Base-by-base conservation (phyloP, 2,113 vertebrate genomes). In the Cyprinodon variegatus region DNA sequence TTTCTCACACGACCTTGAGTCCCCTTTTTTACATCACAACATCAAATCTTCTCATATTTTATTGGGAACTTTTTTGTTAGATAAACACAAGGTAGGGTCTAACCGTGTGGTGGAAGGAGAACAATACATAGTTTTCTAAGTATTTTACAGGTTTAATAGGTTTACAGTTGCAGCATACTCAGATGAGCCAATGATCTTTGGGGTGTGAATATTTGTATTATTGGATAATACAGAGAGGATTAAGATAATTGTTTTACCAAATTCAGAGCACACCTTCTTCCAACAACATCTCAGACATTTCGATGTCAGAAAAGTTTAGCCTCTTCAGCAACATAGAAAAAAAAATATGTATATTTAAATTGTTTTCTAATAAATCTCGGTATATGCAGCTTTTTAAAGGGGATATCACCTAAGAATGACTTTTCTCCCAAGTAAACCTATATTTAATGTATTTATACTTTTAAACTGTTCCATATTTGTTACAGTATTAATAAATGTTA, bases 261-360 rank as follows among this genome's bases (percentile, higher is more conserved):
- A 98, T 91, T 76, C 97, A 70, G 97, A 96, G 74, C 97, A 96
- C 2, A 96, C 98, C 71, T 98, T 98, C 91, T 98, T 98, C 90
- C 92, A 96, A 65, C 96, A 98, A 81, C 96, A 96, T 67, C 97
- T 96, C 86, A 78, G 97, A 77, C 96, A 98, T 71, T 96, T 97
- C 89, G 97, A 98, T 95, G 97, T 97, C 46, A 81, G 91, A 37
- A n/a, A 77, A 15, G 39, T 60, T 29, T 29, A 29, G 0, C 60
- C 65, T 36, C 40, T 65, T 50, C 29, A 39, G 11, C 9, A 68
- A 63, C 22, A 65, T 61, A 60, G 64, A 37, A 68, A 70, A 36
- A 13, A 10, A 1, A 59, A 14, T 15, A 72, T n/a, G 3, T 4
- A 72, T 13, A n/a, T 10, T 0, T 10, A 3, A 12, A 1, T 4